Evolutionary conservation across 2,113 vertebrate species (phyloP), one percentile per base, ranked within the genome.

Genomic region (Trogon surrucura): DNA sequence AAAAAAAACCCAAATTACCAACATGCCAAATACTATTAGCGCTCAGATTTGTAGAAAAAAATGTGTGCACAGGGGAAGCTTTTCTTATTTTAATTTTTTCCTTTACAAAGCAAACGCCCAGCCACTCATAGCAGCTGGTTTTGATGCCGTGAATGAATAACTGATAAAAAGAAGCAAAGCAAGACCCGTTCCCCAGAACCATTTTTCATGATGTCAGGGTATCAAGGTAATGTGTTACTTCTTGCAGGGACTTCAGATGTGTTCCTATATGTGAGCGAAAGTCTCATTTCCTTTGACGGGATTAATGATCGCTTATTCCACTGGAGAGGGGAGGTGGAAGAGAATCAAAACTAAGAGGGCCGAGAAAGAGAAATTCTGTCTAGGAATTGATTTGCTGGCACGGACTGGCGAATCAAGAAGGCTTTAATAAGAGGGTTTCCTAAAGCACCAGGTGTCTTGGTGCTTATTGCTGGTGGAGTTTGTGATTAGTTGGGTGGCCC

Each of bases 1-100:
- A 45, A 32, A 75, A 74, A 74, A 91, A 60, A 65, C 15, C 21
- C 86, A 97, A 98, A 98, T 98, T 97, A 96, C 96, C 91, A 90
- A 95, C 93, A 89, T 96, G 97, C 98, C 98, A 98, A 97, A 97
- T 96, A 83, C 89, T 89, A 97, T 98, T 97, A 98, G 96, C 38
- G 10, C 73, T 95, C 16, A 18, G 77, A 93, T 97, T 95, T 92
- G 92, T 92, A 84, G 82, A 36, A 22, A 95, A 92, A 89, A 90
- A 86, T 70, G 29, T 77, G 23, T 91, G 75, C 92, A 85, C 44
- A 78, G 91, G 93, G 61, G 79, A 93, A 95, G 84, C 44, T 90
- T 95, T 96, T 92, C 83, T 61, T 88, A 38, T 32, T 61, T 73
- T 34, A 38, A 25, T 62, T 34, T 50, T 32, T 75, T 36, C 47